Base-by-base conservation (phyloP, 2,888 invertebrate species). In the Drosophila diplacantha region DNA sequence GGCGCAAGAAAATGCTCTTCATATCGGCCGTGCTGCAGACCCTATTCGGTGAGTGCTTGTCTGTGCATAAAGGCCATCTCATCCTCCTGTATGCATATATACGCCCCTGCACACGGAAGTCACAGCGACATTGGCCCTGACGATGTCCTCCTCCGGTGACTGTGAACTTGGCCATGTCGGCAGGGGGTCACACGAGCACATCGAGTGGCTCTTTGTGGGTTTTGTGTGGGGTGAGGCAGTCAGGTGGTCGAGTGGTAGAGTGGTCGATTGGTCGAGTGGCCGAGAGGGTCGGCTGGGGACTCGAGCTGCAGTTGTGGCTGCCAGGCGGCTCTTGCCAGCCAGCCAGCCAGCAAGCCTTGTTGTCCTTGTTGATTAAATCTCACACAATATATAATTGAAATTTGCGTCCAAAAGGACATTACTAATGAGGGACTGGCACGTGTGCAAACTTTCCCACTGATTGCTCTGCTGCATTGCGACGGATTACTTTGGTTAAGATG, bases 1-100 rank as follows among this genome's bases (percentile, higher is more conserved):
- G 95, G 12, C 91, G 95, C 53, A 95, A 94, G 86, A 91, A 90
- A 58, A 93, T 94, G 58, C 88, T 95, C 53, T 92, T 95, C 90
- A 90, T 91, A 44, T 93, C 94, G 80, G 90, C 93, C 69, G 87
- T 92, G 38, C 89, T 93, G 16, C 94, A 94, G 87, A 92, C 93
- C 60, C 89, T 91, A 9, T 89, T 94, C 20, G 94, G 92, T 86
- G 88, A 89, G 78, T 81, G 57, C 11, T 47, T 44, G 47, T 16
- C 47, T 18, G 14, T 8, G n/a, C 53, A 26, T 18, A 51, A 55
- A 55, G 54, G 54, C 51, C 51, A 51, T 55, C 22, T 5, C 24
- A 14, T 22, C 16, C 34, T 60, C 56, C 26, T 26, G n/a, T 61
- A 56, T 64, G 18, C 18, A 18, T 18, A 59, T 70, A 31, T 14